These are phyloP conservation scores for Cylloceria caligata DNA, from an alignment of 2,888 invertebrate species.

Conservation along the genomic window DNA sequence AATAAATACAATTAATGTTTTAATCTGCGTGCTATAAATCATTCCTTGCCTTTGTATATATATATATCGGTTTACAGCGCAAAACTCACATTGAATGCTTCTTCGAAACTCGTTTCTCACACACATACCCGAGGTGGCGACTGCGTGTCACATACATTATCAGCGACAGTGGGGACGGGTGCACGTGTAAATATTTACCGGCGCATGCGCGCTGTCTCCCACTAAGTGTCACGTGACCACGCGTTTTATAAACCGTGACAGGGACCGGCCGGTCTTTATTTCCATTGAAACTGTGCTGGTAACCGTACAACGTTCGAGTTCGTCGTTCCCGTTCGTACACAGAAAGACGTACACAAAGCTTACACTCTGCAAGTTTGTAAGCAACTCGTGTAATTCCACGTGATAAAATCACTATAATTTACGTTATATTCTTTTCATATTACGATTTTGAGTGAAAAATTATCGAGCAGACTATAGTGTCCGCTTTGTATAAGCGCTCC, in stretches of 20 bases:
- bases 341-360: not conserved
- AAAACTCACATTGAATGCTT: slow-evolving; percentile 9
- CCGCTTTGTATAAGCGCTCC: too few species aligned
- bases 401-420: too few species aligned
- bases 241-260: slow-evolving; percentile 79
- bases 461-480: too few species aligned
- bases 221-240: slow-evolving; percentile 80
- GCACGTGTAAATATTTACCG: slow-evolving; percentile 82
- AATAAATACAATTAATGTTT: not conserved
- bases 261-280: slow-evolving; percentile 82
- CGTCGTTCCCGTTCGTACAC: slow-evolving; percentile 1
- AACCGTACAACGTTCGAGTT: slow-evolving; percentile 43
- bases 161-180: slow-evolving; percentile 60
- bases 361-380: not conserved
- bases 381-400: not conserved
- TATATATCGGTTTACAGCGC: not conserved
- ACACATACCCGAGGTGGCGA: slow-evolving; percentile 14
- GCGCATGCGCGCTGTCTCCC: slow-evolving; percentile 78
- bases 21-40: not conserved
- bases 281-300: slow-evolving; percentile 68
- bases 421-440: too few species aligned
- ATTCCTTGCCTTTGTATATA: not conserved
- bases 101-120: slow-evolving; percentile 27
- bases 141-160: slow-evolving; percentile 39
- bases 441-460: too few species aligned